Base-by-base conservation (phyloP, 2,797 vertebrate genomes). In the Gallirallus australis region DNA sequence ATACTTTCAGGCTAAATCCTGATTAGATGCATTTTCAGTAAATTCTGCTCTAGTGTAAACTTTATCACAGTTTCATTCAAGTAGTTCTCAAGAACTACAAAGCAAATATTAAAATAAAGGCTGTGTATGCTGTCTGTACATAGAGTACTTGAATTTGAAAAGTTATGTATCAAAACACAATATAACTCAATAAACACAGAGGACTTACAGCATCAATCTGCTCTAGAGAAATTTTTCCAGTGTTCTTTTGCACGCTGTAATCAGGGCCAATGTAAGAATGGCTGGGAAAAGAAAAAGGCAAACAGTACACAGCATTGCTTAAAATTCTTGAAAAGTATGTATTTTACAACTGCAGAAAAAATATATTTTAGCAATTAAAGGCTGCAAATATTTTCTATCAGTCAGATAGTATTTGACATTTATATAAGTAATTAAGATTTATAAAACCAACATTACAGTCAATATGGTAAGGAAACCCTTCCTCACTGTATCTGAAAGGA, bases 211-310 rank as follows among this genome's bases (percentile, higher is more conserved):
- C 86, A 98, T 99, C 99, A 4, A 99, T 99, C 93, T 99, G 99
- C 39, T 99, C 99, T 95, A 99, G 97, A 72, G 99, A 99, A 97
- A 99, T 98, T 97, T 99, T 99, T 59, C 99, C 99, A 30, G 98
- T 93, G 83, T 98, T 99, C 97, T 99, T 99, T 96, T 99, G 99
- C 78, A 97, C 75, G 39, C 98, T 99, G 97, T 99, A 99, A 97
- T 99, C 99, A 96, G 99, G 99, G 60, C 99, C 99, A 96, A 99
- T 96, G 2, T 99, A 99, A 52, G 99, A 99, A 98, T 99, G 99
- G 96, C 99, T 99, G 81, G 47, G 47, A 23, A 23, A 81, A 98
- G 97, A 82, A 93, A 39, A 96, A 89, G 94, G 69, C 20, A 82
- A 88, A 95, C 9, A 86, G 28, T 18, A 72, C 24, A 25, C 24